Conservation (phyloP, 2,113 vertebrate species). For the Podarcis raffonei region DNA sequence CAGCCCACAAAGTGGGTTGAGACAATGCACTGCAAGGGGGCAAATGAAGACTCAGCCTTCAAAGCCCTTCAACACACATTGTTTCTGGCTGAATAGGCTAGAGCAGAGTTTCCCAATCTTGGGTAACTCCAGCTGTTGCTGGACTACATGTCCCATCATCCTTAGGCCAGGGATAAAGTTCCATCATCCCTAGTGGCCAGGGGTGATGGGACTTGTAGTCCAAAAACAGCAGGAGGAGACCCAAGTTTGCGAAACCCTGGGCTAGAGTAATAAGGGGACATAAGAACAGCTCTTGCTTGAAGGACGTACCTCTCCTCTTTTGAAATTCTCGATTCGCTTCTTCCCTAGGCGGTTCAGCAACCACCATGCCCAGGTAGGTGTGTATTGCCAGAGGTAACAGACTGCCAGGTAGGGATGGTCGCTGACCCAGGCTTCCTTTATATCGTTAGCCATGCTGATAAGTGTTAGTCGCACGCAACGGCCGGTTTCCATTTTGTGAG, state of each 20-base stretch:
- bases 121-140: too few species aligned
- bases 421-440: conserved; percentile 92
- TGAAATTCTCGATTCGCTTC: conserved; percentile 89
- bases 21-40: not conserved
- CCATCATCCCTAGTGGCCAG: too few species aligned
- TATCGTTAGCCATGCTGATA: conserved; percentile 81
- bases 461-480: conserved; percentile 89
- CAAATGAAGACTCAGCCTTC: not conserved
- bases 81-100: not conserved
- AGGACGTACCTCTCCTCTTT: conserved; percentile 85
- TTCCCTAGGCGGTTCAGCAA: conserved; percentile 77
- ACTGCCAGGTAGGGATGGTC: conserved; percentile 85
- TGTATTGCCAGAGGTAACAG: conserved; percentile 89
- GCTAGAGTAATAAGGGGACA: not conserved
- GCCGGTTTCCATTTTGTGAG: conserved; percentile 87
- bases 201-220: too few species aligned
- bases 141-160: too few species aligned
- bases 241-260: too few species aligned
- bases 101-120: too few species aligned
- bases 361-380: conserved; percentile 86
- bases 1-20: not conserved
- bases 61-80: not conserved
- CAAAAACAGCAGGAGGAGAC: too few species aligned
- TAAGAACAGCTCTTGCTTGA: not conserved
- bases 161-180: too few species aligned